Percentiles rank a stretch among this genome's conserved stretches.
These are phyloP conservation scores for Herminia tarsipennalis DNA, from an alignment of 2,888 invertebrate genomes.

Conservation along the genomic window DNA sequence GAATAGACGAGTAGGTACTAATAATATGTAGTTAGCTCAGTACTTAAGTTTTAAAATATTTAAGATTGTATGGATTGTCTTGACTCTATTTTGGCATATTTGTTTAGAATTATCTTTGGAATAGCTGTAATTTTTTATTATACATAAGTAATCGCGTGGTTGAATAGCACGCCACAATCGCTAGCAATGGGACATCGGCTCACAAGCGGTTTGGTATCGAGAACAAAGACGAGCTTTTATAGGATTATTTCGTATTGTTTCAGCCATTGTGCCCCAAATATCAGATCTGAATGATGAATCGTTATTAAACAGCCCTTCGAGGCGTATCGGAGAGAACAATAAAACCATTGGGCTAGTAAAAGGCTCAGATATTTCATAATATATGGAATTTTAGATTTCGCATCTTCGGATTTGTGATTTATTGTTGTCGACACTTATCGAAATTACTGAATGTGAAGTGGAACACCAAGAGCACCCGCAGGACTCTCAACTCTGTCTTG, in stretches of 20 bases:
- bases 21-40: no score
- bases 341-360: constrained; percentile 4
- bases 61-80: no score
- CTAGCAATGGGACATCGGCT: background rate
- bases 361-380: constrained; percentile 9
- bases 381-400: constrained; percentile 8
- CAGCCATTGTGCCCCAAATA: constrained; percentile 9
- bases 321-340: constrained; percentile 8
- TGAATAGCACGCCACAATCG: background rate
- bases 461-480: background rate
- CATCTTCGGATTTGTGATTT: constrained; percentile 2
- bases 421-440: no score
- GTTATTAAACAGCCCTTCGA: constrained; percentile 14
- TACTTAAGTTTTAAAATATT: no score
- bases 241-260: constrained; percentile 21
- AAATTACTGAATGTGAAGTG: no score
- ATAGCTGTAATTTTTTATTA: no score
- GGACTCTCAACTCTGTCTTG: no score
- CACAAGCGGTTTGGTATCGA: background rate
- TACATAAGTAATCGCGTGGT: no score
- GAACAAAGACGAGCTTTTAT: constrained; percentile 14
- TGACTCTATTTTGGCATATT: no score
- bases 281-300: constrained; percentile 11
- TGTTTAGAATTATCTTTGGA: no score
- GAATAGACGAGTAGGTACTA: no score